Conservation (phyloP, 2,797 vertebrate species). For the Falco cherrug region DNA sequence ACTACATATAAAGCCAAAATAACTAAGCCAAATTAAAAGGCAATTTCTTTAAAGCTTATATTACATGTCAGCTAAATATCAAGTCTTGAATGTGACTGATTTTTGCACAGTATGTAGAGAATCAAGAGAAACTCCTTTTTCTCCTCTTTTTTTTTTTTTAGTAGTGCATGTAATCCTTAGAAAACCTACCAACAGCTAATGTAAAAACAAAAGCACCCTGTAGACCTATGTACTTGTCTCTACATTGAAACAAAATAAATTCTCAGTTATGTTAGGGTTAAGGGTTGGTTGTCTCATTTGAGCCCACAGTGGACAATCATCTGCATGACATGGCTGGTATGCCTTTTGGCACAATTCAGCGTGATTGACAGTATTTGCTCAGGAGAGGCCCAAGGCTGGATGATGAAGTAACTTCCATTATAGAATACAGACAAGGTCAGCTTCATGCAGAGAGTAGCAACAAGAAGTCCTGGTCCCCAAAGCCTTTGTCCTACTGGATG, state of each 20-base stretch:
- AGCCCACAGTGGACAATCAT: background rate
- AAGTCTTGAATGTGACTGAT: background rate
- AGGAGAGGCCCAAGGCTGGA: slow-evolving; percentile 1
- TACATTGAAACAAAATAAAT: slow-evolving; percentile 37
- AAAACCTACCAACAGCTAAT: background rate
- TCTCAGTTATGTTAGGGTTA: background rate
- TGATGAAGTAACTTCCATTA: slow-evolving; percentile 72
- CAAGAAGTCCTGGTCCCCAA: slow-evolving; percentile 37
- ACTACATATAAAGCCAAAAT: background rate
- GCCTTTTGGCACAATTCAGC: background rate
- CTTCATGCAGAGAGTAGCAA: slow-evolving; percentile 45
- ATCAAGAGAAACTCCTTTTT: background rate
- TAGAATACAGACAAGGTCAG: slow-evolving; percentile 49
- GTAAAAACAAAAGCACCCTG: background rate
- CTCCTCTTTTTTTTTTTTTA: background rate
- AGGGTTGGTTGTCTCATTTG: slow-evolving; percentile 6
- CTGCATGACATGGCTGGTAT: background rate
- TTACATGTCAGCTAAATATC: background rate
- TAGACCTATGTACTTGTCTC: background rate
- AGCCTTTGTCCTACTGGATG: slow-evolving; percentile 3
- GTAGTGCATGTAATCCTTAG: background rate
- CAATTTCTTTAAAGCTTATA: background rate
- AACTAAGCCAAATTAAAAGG: background rate
- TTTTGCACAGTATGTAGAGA: background rate
- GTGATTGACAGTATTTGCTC: slow-evolving; percentile 25